Evolutionary conservation across 2,797 vertebrate genomes (phyloP), one percentile per base, ranked within the genome.

Genomic region (Hyperoplus lanceolatus): DNA sequence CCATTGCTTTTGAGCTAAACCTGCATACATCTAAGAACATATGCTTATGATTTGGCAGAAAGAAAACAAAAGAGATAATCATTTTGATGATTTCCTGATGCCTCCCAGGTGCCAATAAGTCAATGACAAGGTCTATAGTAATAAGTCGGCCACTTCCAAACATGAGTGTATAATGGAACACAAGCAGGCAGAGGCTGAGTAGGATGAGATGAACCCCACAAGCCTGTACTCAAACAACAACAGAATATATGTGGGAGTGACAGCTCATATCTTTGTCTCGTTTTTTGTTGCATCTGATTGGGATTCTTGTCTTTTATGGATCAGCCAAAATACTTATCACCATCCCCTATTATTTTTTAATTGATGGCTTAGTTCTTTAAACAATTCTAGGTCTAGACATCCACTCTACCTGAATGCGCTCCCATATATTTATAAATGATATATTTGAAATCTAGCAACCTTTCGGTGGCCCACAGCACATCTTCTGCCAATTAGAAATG

Each of bases 401-500:
- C 21, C 3, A 9, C 61, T 56, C 4, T 38, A 50, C 59, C 43
- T 60, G 61, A 71, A 71, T 36, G 50, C 54, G 64, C 66, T 36
- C 49, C 43, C 10, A 16, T 70, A 12, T 59, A 38, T 56, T 3
- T 60, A 60, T 84, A 39, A 86, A 83, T 80, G 0, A 87, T 80
- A 51, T 11, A 75, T 77, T 38, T 54, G 60, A 72, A 54, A 69
- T 75, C 42, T 45, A 66, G 67, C 73, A 81, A 75, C 78, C 64
- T 77, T 54, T 29, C n/a, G 64, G 48, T 70, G 54, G 36, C 63
- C 65, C 53, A 18, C 36, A 13, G 66, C 48, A 36, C 55, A 61
- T 80, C 69, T 68, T 63, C 70, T 75, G 67, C 55, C 80, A 85
- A 88, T 90, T 87, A 87, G 73, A 79, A 77, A 73, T 70, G 79